Base-by-base conservation (phyloP, 2,888 invertebrate genomes). In the Zaprionus obscuricornis region DNA sequence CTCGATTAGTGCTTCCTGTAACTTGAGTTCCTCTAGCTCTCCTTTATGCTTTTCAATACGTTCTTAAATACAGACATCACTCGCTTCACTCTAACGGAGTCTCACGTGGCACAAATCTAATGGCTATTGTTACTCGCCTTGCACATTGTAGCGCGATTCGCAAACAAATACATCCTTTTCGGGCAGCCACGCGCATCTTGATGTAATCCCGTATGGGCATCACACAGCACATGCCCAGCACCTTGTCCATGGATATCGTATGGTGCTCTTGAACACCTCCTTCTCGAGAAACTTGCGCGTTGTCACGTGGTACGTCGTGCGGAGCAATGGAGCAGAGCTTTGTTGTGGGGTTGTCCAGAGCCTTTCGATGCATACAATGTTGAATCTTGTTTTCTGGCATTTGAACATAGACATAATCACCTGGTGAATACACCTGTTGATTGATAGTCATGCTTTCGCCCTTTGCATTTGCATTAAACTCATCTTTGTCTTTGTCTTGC, bases 111-210 rank as follows among this genome's bases (percentile, higher is more conserved):
- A 94, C 90, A 66, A 96, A 91, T 72, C 92, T 93, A 1, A 94
- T 88, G 36, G 93, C n/a, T n/a, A n/a, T n/a, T n/a, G n/a, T n/a
- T n/a, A n/a, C n/a, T n/a, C n/a, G n/a, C n/a, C 93, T 78, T 94
- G 94, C 0, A 96, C 94, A 74, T 95, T 96, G 90, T 99, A 99
- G 3, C 98, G 93, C 11, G 97, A 98, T 91, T 99, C 99, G 89
- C 99, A 99, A 0, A 99, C 98, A 87, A 95, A 99, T 1, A 99
- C 95, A 90, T 99, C 98, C 86, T 97, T 96, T 65, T 98, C 97
- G 0, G 94, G 92, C 85, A 96, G 96, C 13, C 95, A 94, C 92
- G 69, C 93, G 93, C 89, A 93, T 94, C 88, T 96, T 96, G 89
- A 98, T 96, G 91, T 98, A 99, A 88, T 99, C 98, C 88, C 96